Evolutionary conservation across 2,797 vertebrate species (phyloP), one percentile per base, ranked within the genome.

Genomic region (Vireo griseus): DNA sequence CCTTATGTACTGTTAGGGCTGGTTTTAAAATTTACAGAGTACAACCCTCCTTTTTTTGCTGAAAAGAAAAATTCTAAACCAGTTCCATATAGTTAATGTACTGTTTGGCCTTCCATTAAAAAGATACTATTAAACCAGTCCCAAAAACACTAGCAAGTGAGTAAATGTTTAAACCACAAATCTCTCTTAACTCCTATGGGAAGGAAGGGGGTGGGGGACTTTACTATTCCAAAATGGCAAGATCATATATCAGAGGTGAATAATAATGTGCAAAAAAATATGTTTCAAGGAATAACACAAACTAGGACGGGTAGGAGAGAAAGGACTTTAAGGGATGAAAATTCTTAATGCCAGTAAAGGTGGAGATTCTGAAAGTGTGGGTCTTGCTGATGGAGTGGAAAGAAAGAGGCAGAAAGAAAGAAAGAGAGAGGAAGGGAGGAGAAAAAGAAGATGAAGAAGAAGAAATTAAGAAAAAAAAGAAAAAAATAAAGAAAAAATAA

Each of bases 1-100:
- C 55, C 86, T 92, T 94, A 92, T 87, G 82, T 86, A 77, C 90
- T 93, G 95, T 74, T 96, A 94, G 91, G 84, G 66, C 91, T 92
- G 94, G 91, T 62, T 96, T 96, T 96, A 95, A 97, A 97, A 97
- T 97, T 97, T 97, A 97, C 93, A 90, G 94, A 92, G 92, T 97
- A 95, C 83, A 97, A 94, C 31, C 5, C 13, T 89, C 16, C 81
- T 20, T n/a, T 45, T 35, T 57, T 90, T 80, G 21, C 66, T 95
- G 90, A 89, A 97, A 97, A 94, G 82, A 97, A 96, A 95, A 90
- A 94, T 96, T 95, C 94, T 91, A 68, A 96, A 96, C 37, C 69
- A 65, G 85, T 96, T 94, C 90, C 96, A 87, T 76, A 95, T 93
- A 96, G 94, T 90, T 94, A 97, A 97, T 96, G 97, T 94, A 87